phyloP scores from a whole-genome alignment of 2,113 vertebrate species.

The Rhineura floridana region DNA sequence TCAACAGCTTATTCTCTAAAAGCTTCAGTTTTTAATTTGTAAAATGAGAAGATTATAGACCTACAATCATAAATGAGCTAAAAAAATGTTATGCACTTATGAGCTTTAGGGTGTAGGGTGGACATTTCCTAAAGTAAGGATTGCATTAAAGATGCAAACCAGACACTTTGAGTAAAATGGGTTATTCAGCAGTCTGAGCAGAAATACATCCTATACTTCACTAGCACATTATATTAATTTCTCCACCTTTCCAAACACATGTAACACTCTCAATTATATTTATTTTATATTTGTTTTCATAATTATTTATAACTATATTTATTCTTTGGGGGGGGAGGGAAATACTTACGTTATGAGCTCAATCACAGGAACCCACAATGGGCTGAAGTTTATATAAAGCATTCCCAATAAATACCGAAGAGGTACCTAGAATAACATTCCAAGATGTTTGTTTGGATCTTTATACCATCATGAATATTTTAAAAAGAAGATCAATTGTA shows the following conservation, averaged over 20 bases:
- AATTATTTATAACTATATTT: background rate
- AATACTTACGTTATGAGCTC: conserved; percentile 91
- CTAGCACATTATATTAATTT: background rate
- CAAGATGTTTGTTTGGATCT: conserved; percentile 3
- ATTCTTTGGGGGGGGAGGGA: background rate
- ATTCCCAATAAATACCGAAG: conserved; percentile 93
- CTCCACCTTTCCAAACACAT: background rate
- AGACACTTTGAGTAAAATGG: background rate
- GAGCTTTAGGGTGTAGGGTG: background rate
- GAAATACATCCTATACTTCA: background rate
- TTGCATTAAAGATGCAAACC: background rate
- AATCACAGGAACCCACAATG: conserved; percentile 92
- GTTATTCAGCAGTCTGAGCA: background rate
- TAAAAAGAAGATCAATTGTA: background rate
- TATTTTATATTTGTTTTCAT: background rate
- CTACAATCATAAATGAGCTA: background rate
- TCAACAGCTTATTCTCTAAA: background rate
- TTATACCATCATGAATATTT: background rate
- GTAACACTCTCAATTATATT: background rate
- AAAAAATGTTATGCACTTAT: background rate
- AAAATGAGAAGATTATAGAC: background rate
- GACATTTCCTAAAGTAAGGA: background rate
- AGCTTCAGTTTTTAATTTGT: background rate
- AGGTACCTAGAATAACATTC: conserved; percentile 82
- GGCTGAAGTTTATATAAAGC: conserved; percentile 94